Evolutionary conservation across 2,113 vertebrate genomes (phyloP).

Genomic region (Menura novaehollandiae): DNA sequence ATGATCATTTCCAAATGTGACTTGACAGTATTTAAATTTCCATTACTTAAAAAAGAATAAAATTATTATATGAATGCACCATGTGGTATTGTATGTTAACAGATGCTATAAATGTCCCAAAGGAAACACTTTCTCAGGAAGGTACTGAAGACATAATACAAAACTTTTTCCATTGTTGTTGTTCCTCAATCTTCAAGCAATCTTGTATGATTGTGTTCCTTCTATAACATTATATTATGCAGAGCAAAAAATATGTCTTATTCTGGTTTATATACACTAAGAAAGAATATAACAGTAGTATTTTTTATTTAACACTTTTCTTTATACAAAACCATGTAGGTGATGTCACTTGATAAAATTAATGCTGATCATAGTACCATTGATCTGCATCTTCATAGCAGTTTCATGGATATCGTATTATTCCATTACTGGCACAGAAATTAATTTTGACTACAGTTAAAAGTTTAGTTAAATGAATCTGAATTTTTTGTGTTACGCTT

Average conservation of each 20-base stretch:
- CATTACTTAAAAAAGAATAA: neutral
- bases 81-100: neutral
- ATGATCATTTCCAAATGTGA: conserved; percentile 9
- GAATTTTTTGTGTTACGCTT: neutral
- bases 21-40: neutral
- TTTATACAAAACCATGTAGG: neutral
- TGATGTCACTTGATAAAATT: neutral
- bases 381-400: neutral
- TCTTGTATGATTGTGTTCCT: neutral
- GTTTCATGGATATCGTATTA: neutral
- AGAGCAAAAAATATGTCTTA: neutral
- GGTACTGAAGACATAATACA: neutral
- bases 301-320: neutral
- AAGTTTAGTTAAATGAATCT: neutral
- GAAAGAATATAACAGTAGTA: neutral
- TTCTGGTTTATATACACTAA: neutral
- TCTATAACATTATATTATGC: neutral
- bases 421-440: neutral
- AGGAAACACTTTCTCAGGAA: neutral
- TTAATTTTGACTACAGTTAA: neutral
- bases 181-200: neutral
- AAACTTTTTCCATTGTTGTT: neutral
- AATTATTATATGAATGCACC: neutral
- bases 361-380: neutral
- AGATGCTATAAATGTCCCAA: neutral